Evolutionary conservation across 1,140 invertebrate species (phyloP).

Genomic region (Panulirus ornatus): DNA sequence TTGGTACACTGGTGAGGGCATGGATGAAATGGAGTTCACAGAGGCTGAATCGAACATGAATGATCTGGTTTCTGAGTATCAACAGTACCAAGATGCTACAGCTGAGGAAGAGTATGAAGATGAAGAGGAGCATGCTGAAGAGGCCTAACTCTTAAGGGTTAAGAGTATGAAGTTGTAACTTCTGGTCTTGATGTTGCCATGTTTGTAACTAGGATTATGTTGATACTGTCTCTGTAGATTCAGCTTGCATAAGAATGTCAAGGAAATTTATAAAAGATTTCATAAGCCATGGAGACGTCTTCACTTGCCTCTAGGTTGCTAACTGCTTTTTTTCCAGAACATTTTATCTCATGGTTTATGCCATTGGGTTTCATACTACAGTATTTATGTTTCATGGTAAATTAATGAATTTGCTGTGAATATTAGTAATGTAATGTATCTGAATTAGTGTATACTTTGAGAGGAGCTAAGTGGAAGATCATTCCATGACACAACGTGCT

Average conservation of each 20-base stretch:
- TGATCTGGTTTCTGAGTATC: conserved; percentile 55
- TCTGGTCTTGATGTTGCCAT: background rate
- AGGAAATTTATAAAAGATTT: conserved; percentile 33
- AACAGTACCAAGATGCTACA: conserved; percentile 61
- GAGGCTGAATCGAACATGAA: conserved; percentile 62
- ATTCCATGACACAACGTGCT: conserved; percentile 72
- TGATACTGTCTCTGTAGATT: conserved; percentile 45
- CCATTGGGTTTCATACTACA: conserved; percentile 51
- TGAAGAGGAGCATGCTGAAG: conserved; percentile 59
- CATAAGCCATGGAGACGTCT: conserved; percentile 51
- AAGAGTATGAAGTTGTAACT: background rate
- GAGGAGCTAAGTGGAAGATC: conserved; percentile 72
- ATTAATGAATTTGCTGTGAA: conserved; percentile 24
- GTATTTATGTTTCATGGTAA: conserved; percentile 55
- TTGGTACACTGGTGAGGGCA: conserved; percentile 60
- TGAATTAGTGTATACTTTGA: conserved; percentile 68
- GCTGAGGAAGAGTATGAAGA: conserved; percentile 62
- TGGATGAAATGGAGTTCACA: conserved; percentile 68
- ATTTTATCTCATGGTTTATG: conserved; percentile 51
- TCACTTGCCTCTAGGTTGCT: conserved; percentile 66
- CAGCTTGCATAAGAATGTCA: conserved; percentile 49
- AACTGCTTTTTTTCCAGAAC: conserved; percentile 28
- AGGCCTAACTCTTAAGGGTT: conserved; percentile 23
- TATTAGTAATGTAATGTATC: conserved; percentile 53
- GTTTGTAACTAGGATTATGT: conserved; percentile 1